A percentile compares a stretch with the other conserved stretches of the same genome.
Conservation (phyloP, 2,797 vertebrate genomes). For the Syncerus caffer region DNA sequence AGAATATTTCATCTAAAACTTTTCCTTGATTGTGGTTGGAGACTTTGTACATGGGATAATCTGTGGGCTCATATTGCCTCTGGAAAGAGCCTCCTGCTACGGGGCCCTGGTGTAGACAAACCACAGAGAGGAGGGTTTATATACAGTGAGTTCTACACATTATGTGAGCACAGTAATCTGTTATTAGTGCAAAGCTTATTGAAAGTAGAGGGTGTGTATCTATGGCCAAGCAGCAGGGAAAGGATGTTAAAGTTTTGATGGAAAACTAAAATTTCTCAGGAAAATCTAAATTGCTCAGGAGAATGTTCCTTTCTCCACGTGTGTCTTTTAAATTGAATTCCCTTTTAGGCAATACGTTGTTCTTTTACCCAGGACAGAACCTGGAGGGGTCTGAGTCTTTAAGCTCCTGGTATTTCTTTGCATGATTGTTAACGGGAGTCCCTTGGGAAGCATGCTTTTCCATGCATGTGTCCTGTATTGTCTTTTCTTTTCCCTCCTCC, state of each 20-base stretch:
- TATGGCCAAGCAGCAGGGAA: neutral
- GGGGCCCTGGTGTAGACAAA: neutral
- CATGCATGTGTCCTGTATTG: conserved; percentile 59
- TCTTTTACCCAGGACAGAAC: conserved; percentile 56
- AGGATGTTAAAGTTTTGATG: conserved; percentile 57
- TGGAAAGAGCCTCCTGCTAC: neutral
- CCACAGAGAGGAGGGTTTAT: neutral
- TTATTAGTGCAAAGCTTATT: neutral
- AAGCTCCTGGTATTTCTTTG: neutral
- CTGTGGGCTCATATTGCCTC: neutral
- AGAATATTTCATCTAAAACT: neutral
- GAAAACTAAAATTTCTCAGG: conserved; percentile 31
- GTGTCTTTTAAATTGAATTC: conserved; percentile 68
- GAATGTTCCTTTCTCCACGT: conserved; percentile 27
- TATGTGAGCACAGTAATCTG: neutral
- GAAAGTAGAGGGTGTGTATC: neutral
- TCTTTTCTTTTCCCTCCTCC: conserved; percentile 65
- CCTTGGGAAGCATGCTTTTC: conserved; percentile 68
- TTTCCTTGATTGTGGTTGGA: neutral
- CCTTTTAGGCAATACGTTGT: conserved; percentile 65
- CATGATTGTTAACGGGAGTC: conserved; percentile 54
- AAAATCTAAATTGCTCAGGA: neutral
- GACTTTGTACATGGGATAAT: neutral
- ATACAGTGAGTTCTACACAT: neutral
- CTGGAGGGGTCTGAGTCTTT: conserved; percentile 18